These are phyloP conservation scores for Augochlora pura DNA, from an alignment of 1,140 invertebrate genomes.

Conservation along the genomic window DNA sequence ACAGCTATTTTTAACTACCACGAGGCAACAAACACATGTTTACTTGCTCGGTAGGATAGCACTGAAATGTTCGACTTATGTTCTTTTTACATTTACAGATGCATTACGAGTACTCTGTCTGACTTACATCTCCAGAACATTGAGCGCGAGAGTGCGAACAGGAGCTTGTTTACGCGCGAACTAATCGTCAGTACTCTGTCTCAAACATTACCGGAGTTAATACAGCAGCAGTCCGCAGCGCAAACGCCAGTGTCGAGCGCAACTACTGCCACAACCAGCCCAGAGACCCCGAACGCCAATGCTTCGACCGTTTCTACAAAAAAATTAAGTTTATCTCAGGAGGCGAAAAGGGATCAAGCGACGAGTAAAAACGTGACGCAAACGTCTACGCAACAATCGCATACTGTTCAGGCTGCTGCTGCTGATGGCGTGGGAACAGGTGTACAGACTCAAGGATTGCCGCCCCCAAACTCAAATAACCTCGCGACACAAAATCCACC, in stretches of 20 bases:
- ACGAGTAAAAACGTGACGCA: conserved; percentile 66
- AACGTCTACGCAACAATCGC: conserved; percentile 55
- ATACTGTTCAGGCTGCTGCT: conserved; percentile 62
- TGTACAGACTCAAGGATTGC: conserved; percentile 70
- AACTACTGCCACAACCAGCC: conserved; percentile 72
- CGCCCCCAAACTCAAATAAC: conserved; percentile 73
- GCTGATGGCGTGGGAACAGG: conserved; percentile 62
- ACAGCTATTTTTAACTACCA: background rate
- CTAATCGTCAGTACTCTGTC: conserved; percentile 84
- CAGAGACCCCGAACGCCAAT: conserved; percentile 71
- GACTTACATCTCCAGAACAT: conserved; percentile 81
- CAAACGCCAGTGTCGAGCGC: conserved; percentile 71
- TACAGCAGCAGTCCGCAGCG: conserved; percentile 66
- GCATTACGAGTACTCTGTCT: conserved; percentile 81
- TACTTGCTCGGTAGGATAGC: background rate
- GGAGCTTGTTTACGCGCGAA: conserved; percentile 86
- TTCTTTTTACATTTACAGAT: conserved; percentile 77
- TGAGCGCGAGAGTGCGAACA: conserved; percentile 83
- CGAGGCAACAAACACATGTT: background rate
- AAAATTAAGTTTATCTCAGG: conserved; percentile 68
- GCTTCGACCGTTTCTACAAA: conserved; percentile 65
- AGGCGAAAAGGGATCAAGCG: conserved; percentile 71
- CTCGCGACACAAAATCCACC: conserved; percentile 74
- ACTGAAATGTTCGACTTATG: background rate
- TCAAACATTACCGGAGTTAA: conserved; percentile 76